Conservation (phyloP, 2,113 vertebrate genomes). For the Ptilorrhoa leucosticta region DNA sequence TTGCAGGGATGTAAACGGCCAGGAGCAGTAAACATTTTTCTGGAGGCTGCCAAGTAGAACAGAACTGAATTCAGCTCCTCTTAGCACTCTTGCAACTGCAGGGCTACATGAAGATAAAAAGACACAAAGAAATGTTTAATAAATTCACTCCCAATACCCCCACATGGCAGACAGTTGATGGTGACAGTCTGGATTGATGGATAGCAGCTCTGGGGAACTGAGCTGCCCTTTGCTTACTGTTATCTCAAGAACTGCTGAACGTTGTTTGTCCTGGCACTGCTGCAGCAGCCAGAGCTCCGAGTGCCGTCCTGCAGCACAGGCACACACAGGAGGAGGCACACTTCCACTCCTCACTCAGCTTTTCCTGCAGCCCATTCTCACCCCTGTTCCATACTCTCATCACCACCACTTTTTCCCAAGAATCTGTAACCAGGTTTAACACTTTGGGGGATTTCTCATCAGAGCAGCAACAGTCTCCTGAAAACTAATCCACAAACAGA, state of each 20-base stretch:
- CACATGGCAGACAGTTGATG: background rate
- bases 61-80: background rate
- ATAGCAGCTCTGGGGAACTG: background rate
- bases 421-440: background rate
- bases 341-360: background rate
- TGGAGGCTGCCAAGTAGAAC: constrained; percentile 7
- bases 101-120: background rate
- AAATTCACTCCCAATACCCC: background rate
- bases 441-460: background rate
- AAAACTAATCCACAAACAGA: background rate
- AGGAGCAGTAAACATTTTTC: constrained; percentile 23
- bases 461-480: background rate
- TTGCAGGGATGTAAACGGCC: background rate
- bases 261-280: background rate
- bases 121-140: background rate
- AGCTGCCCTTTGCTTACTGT: background rate
- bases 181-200: background rate
- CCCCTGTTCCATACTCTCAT: background rate
- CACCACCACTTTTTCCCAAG: background rate
- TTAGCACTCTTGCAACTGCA: background rate
- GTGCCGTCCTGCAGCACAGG: background rate
- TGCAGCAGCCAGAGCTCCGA: fast-evolving
- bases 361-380: background rate
- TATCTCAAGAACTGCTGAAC: background rate
- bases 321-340: background rate